Conservation (phyloP, 2,888 invertebrate genomes). For the Callyntrura sp. region DNA sequence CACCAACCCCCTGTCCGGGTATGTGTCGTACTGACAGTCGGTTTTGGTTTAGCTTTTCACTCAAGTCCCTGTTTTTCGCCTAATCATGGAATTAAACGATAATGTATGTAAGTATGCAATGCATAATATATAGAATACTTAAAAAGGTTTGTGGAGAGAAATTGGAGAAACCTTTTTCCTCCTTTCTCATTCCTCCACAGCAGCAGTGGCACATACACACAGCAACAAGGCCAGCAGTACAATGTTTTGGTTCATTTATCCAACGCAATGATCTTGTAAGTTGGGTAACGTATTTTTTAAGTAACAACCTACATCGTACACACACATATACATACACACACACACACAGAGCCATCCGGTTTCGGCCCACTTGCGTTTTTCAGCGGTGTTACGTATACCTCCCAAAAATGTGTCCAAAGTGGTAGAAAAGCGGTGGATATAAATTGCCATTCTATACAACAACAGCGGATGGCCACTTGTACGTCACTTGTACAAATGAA, state of each 20-base stretch:
- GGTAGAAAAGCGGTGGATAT: too few species aligned
- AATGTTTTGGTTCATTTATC: background rate
- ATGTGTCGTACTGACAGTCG: background rate
- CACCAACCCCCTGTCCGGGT: background rate
- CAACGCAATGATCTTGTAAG: background rate
- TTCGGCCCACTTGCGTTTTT: too few species aligned
- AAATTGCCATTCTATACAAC: too few species aligned
- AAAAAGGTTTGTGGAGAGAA: constrained; percentile 26
- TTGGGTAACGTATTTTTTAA: background rate
- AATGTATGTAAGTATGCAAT: constrained; percentile 46
- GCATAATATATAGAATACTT: constrained; percentile 7
- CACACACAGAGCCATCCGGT: background rate
- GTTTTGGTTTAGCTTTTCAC: constrained; percentile 40
- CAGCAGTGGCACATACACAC: too few species aligned
- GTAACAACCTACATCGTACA: background rate
- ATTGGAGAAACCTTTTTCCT: constrained; percentile 31
- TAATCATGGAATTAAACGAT: constrained; percentile 46
- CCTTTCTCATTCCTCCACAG: background rate
- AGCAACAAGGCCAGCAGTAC: constrained; percentile 10
- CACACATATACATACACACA: background rate
- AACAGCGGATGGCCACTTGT: too few species aligned
- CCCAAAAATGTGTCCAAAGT: too few species aligned
- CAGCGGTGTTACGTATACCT: too few species aligned
- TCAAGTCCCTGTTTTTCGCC: background rate
- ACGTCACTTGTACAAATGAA: too few species aligned